Conservation (phyloP, 2,888 invertebrate species). For the Lasioglossum calceatum region DNA sequence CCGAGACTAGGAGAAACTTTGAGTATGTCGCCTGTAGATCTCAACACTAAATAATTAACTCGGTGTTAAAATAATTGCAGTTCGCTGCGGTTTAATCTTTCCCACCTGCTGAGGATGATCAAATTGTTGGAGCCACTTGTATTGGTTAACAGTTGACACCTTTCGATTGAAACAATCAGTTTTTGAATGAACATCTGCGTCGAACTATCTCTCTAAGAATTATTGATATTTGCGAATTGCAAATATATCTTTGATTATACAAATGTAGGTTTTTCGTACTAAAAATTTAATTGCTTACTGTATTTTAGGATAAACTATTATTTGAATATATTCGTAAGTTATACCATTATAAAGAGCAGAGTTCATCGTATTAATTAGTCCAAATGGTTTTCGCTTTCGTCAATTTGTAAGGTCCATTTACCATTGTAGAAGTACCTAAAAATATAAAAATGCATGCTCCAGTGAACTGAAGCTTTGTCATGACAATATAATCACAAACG, state of each 20-base stretch:
- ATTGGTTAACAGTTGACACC: background rate
- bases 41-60: background rate
- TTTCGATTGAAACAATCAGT: too few species aligned
- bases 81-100: background rate
- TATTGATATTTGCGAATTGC: too few species aligned
- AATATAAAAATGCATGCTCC: background rate
- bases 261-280: too few species aligned
- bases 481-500: background rate
- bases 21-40: background rate
- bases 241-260: too few species aligned
- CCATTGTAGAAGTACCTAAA: background rate
- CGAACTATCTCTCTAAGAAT: too few species aligned
- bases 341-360: background rate
- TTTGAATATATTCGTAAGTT: background rate
- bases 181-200: too few species aligned
- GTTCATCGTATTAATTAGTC: too few species aligned
- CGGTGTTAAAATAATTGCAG: background rate
- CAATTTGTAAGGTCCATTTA: background rate
- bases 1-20: background rate
- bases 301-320: background rate
- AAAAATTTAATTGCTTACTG: too few species aligned
- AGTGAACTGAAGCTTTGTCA: background rate
- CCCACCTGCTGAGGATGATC: background rate
- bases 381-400: background rate
- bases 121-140: background rate